These are phyloP conservation scores for Acrobasis repandana DNA, from an alignment of 2,888 invertebrate species.

Conservation along the genomic window DNA sequence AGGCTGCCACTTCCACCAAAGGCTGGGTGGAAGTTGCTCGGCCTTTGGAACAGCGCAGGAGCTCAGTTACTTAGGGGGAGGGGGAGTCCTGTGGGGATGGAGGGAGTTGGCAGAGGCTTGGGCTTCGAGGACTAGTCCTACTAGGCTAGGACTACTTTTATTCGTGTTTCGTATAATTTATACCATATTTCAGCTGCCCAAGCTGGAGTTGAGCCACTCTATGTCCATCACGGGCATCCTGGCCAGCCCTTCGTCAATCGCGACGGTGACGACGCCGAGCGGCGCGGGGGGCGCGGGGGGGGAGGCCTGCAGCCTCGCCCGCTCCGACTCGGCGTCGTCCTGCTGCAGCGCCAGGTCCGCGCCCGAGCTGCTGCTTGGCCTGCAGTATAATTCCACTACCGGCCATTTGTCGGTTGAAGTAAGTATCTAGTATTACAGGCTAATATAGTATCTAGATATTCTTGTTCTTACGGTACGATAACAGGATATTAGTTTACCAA, in stretches of 20 bases:
- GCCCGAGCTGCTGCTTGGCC: slow-evolving; percentile 94
- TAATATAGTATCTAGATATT: too few relatives aligned
- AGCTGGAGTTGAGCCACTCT: slow-evolving; percentile 60
- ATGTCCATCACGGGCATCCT: slow-evolving; percentile 56
- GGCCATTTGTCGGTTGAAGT: slow-evolving; percentile 97
- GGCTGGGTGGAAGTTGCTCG: too few relatives aligned
- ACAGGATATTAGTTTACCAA: too few relatives aligned
- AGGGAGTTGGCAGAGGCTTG: too few relatives aligned
- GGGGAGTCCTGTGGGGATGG: too few relatives aligned
- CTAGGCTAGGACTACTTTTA: too few relatives aligned
- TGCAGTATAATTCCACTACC: slow-evolving; percentile 96
- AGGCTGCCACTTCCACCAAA: too few relatives aligned
- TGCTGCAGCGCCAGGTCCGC: slow-evolving; percentile 96
- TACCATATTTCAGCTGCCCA: slow-evolving; percentile 55
- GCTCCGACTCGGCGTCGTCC: slow-evolving; percentile 96
- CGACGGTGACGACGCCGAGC: slow-evolving; percentile 53
- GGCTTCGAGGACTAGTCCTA: too few relatives aligned
- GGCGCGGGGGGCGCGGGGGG: slow-evolving; percentile 42
- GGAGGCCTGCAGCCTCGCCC: slow-evolving; percentile 87
- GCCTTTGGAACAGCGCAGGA: too few relatives aligned
- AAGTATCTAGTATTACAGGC: not conserved
- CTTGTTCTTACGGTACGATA: too few relatives aligned
- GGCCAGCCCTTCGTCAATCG: slow-evolving; percentile 64
- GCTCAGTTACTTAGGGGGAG: too few relatives aligned
- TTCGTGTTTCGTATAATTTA: not conserved